Evolutionary conservation across 2,888 invertebrate species (phyloP), one percentile per base, ranked within the genome.

Genomic region (Tribolium freemani): DNA sequence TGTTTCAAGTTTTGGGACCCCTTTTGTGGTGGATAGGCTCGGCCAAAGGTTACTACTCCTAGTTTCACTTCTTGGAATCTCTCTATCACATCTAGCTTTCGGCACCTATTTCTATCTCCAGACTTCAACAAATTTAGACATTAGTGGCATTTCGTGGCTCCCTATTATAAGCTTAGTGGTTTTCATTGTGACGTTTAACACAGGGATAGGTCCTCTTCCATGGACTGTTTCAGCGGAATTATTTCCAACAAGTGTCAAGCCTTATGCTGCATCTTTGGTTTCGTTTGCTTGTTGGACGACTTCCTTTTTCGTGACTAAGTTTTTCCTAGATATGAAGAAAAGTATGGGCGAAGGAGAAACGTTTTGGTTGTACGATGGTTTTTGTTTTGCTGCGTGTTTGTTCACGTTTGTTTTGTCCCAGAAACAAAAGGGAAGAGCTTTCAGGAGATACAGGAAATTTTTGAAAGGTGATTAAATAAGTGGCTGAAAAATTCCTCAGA

Each of bases 211-310:
- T 2, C 92, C 93, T 0, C 11, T 72, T 90, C 90, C 76, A 16
- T 76, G 72, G 72, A 72, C 74, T 5, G 44, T 95, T 31, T 90
- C 94, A 88, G 91, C 93, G 0, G 95, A 95, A 84, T 89, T 95
- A 85, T 92, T 96, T 84, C 91, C 96, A 31, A 87, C 92, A 0
- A 92, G 93, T 77, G 92, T 94, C 1, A 93, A 94, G 84, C 90
- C 93, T 0, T 87, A 90, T 10, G 93, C 93, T 0, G 91, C 93
- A 0, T 91, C 93, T 0, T 88, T 95, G 0, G 93, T 93, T 0
- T 93, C 94, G 0, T 91, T 92, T 30, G 89, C 91, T 72, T 94
- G 93, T 80, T 94, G 94, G 93, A 78, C 87, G 0, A 85, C 93
- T 1, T 92, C 91, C 0, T 95, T 95, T 84, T 77, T 93, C 13